phyloP scores from a whole-genome alignment of 2,888 invertebrate species.

The Pedicia rivosa region DNA sequence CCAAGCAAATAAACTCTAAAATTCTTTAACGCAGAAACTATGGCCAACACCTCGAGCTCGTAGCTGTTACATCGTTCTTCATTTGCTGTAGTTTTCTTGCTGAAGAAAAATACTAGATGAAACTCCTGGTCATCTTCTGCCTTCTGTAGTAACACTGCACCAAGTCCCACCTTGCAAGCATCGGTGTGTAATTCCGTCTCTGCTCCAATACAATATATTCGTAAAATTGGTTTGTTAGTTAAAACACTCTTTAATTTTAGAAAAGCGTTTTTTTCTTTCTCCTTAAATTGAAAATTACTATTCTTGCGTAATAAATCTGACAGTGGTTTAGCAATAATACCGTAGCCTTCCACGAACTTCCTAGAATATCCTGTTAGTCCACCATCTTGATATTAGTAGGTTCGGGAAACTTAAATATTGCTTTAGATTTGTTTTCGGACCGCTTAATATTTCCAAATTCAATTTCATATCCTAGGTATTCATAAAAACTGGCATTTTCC shows the following conservation, averaged over 20 bases:
- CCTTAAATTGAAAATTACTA: conserved; percentile 9
- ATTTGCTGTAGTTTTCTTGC: conserved; percentile 5
- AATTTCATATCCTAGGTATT: too few relatives aligned
- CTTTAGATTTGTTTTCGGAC: too few relatives aligned
- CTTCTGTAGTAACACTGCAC: too few relatives aligned
- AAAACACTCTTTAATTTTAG: background rate
- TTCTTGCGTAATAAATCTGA: conserved; percentile 15
- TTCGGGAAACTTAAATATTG: too few relatives aligned
- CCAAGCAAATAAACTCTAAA: conserved; percentile 19
- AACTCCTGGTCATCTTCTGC: conserved; percentile 1
- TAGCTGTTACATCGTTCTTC: background rate
- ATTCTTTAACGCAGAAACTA: conserved; percentile 11
- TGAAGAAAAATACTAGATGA: conserved; percentile 8
- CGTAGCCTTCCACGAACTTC: conserved; percentile 20
- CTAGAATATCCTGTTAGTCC: conserved; percentile 22
- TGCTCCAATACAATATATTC: too few relatives aligned
- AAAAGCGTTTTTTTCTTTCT: conserved; percentile 16
- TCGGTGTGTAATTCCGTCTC: too few relatives aligned
- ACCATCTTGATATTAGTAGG: too few relatives aligned
- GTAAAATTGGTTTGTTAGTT: too few relatives aligned
- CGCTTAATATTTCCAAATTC: too few relatives aligned
- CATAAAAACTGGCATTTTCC: too few relatives aligned
- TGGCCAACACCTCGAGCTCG: conserved; percentile 10
- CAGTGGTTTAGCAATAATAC: conserved; percentile 19
- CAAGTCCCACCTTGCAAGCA: too few relatives aligned